A percentile compares a stretch with the other conserved stretches of the same genome.
phyloP scores from a whole-genome alignment of 2,888 invertebrate species.

The Drosophila percnosoma region DNA sequence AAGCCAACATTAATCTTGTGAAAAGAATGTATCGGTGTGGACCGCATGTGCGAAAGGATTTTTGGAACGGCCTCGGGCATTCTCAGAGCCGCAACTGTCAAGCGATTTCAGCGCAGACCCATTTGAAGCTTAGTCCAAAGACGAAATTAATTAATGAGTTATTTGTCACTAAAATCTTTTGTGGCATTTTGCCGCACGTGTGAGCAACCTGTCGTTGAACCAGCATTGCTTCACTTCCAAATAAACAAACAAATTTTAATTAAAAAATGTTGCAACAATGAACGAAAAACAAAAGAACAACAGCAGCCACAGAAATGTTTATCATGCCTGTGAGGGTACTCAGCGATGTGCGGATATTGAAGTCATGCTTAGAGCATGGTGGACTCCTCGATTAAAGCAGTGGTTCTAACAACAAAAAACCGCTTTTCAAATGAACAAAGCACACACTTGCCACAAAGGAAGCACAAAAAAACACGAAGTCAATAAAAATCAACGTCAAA shows the following conservation, averaged over 20 bases:
- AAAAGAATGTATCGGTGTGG: neutral
- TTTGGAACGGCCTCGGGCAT: neutral
- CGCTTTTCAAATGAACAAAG: slow-evolving; percentile 18
- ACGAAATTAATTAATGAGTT: slow-evolving; percentile 53
- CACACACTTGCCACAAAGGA: slow-evolving; percentile 3
- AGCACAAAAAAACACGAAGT: neutral
- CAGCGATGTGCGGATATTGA: neutral
- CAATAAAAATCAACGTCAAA: slow-evolving; percentile 58
- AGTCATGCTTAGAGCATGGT: neutral
- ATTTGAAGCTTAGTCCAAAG: slow-evolving; percentile 23
- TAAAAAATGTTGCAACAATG: slow-evolving; percentile 39
- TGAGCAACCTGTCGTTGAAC: slow-evolving; percentile 37
- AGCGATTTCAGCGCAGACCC: slow-evolving; percentile 3
- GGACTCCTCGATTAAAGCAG: slow-evolving; percentile 10
- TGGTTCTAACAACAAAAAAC: neutral
- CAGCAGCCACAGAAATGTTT: slow-evolving; percentile 27
- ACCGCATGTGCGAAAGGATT: neutral
- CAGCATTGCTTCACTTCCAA: slow-evolving; percentile 31
- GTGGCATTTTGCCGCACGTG: slow-evolving; percentile 43
- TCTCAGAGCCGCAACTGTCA: slow-evolving; percentile 1
- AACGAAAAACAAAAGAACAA: slow-evolving; percentile 16
- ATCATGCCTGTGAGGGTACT: slow-evolving; percentile 1
- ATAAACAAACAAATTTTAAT: slow-evolving; percentile 42
- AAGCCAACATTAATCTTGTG: neutral
- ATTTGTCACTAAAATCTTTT: slow-evolving; percentile 35